These are phyloP conservation scores for Premnoplex brunnescens DNA, from an alignment of 2,797 vertebrate species.

Conservation along the genomic window DNA sequence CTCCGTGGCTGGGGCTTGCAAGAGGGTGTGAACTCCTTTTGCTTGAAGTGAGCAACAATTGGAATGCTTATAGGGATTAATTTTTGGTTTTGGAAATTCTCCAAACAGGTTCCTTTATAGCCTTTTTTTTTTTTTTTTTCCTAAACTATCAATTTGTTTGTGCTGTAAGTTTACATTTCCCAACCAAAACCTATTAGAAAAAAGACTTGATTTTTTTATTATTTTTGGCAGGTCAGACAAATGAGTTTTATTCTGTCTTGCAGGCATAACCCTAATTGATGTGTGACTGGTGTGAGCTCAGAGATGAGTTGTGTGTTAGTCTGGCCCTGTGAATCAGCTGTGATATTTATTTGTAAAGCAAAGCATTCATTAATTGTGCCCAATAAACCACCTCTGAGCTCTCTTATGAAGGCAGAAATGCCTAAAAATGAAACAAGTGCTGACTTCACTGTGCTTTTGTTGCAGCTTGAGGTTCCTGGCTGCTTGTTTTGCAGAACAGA, in stretches of 20 bases:
- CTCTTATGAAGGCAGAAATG: neutral
- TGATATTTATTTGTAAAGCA: neutral
- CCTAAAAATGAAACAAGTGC: neutral
- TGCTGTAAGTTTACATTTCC: neutral
- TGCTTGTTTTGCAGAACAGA: neutral
- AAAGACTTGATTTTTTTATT: neutral
- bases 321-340: neutral
- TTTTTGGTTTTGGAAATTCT: neutral
- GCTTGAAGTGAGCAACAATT: neutral
- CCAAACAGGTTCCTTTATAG: neutral
- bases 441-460: neutral
- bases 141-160: neutral
- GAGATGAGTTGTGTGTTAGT: neutral
- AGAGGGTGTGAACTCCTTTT: neutral
- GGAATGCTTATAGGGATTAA: conserved; percentile 8
- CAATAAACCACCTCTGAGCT: neutral
- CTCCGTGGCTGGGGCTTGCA: neutral
- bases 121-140: neutral
- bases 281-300: neutral
- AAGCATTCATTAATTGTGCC: neutral
- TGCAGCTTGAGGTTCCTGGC: neutral
- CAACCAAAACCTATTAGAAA: neutral
- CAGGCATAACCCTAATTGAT: neutral
- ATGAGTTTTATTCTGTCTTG: neutral
- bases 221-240: neutral